Percentiles rank a stretch among this genome's conserved stretches.
phyloP scores from a whole-genome alignment of 2,113 vertebrate genomes.

The Hoplias malabaricus region DNA sequence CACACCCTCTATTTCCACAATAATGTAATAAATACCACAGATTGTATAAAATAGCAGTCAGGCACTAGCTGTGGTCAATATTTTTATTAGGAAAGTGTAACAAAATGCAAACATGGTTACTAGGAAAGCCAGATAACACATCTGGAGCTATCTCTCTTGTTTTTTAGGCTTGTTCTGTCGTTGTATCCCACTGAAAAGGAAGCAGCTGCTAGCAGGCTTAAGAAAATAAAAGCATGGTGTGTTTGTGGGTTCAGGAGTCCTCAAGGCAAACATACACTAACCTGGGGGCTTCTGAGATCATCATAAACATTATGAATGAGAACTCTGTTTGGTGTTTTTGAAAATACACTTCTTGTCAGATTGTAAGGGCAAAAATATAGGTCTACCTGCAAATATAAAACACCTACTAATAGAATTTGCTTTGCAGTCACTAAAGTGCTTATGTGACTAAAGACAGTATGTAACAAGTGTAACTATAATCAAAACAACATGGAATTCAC shows the following conservation, averaged over 20 bases:
- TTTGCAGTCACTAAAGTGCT: too few species aligned
- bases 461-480: too few species aligned
- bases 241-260: constrained; percentile 50
- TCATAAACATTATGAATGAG: not conserved
- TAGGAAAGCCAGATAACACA: constrained; percentile 51
- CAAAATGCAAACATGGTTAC: constrained; percentile 37
- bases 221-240: constrained; percentile 60
- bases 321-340: not conserved
- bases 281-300: not conserved
- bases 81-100: constrained; percentile 42
- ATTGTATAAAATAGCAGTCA: not conserved
- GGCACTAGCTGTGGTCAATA: constrained; percentile 14
- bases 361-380: not conserved
- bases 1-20: not conserved
- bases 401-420: too few species aligned
- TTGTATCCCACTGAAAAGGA: constrained; percentile 44
- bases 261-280: constrained; percentile 10
- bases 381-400: too few species aligned
- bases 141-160: constrained; percentile 46
- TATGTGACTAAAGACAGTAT: too few species aligned
- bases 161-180: constrained; percentile 27
- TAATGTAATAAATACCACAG: not conserved
- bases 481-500: too few species aligned
- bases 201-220: constrained; percentile 51
- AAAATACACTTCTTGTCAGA: not conserved